A percentile compares a stretch with the other conserved stretches of the same genome.
Conservation (phyloP, 2,113 vertebrate genomes). For the Geococcyx californianus region DNA sequence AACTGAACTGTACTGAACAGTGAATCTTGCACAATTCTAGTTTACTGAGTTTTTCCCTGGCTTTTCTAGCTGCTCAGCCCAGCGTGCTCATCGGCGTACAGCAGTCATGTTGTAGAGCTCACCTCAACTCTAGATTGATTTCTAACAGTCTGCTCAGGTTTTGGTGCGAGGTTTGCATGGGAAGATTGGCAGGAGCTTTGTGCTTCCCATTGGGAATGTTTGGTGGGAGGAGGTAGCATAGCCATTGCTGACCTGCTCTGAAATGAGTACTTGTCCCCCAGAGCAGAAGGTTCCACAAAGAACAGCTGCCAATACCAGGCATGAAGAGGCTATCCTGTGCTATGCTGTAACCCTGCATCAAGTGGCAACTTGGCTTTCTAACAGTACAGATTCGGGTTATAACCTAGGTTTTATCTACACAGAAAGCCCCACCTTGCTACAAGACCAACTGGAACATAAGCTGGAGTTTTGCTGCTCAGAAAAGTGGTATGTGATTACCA, state of each 20-base stretch:
- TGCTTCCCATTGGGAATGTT: rapidly evolving
- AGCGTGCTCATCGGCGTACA: background rate
- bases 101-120: background rate
- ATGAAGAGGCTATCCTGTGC: rapidly evolving
- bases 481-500: background rate
- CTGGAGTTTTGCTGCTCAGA: background rate
- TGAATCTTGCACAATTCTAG: background rate
- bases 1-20: background rate
- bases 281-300: background rate
- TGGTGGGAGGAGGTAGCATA: background rate
- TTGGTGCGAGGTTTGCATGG: rapidly evolving
- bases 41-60: background rate
- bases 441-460: background rate
- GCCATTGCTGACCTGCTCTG: background rate
- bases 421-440: rapidly evolving
- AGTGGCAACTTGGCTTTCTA: background rate
- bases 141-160: background rate
- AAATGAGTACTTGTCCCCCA: background rate
- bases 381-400: background rate
- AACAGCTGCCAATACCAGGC: background rate
- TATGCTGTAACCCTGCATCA: background rate
- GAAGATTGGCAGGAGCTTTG: background rate
- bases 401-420: background rate
- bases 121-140: background rate
- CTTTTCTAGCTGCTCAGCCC: background rate